A percentile compares a stretch with the other conserved stretches of the same genome.
These are phyloP conservation scores for Acheta domesticus DNA, from an alignment of 2,888 invertebrate genomes.

Conservation along the genomic window DNA sequence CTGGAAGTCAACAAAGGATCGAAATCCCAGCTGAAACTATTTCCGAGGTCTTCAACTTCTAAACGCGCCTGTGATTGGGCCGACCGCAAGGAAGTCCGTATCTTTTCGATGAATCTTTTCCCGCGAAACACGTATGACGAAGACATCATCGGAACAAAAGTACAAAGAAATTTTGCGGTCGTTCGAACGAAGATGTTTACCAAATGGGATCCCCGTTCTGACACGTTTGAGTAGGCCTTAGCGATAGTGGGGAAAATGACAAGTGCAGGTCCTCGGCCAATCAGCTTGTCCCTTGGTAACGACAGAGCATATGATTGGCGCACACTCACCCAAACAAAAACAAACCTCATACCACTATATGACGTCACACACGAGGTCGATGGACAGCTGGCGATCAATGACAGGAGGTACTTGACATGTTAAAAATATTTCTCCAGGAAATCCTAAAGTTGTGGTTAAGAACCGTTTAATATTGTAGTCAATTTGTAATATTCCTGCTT, in stretches of 20 bases:
- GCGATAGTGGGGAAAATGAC: constrained; percentile 33
- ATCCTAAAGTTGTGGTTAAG: not conserved
- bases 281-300: constrained; percentile 20
- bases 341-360: constrained; percentile 32
- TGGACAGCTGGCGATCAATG: constrained; percentile 35
- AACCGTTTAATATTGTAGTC: too few relatives aligned
- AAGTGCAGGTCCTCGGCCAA: constrained; percentile 25
- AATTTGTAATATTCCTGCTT: too few relatives aligned
- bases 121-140: not conserved
- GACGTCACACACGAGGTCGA: constrained; percentile 35
- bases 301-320: constrained; percentile 28
- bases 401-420: constrained; percentile 22
- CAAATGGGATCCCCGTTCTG: not conserved
- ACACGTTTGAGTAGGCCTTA: constrained; percentile 26
- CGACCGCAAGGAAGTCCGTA: constrained; percentile 20
- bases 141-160: constrained; percentile 2
- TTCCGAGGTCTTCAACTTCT: constrained; percentile 31
- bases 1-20: constrained; percentile 32
- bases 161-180: constrained; percentile 6
- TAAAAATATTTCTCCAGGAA: not conserved
- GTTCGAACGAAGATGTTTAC: constrained; percentile 18
- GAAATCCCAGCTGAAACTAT: constrained; percentile 33
- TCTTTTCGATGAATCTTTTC: not conserved
- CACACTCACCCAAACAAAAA: constrained; percentile 33
- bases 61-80: constrained; percentile 34